Evolutionary conservation across 2,888 invertebrate genomes (phyloP).

Genomic region (Digitonthophagus gazella): DNA sequence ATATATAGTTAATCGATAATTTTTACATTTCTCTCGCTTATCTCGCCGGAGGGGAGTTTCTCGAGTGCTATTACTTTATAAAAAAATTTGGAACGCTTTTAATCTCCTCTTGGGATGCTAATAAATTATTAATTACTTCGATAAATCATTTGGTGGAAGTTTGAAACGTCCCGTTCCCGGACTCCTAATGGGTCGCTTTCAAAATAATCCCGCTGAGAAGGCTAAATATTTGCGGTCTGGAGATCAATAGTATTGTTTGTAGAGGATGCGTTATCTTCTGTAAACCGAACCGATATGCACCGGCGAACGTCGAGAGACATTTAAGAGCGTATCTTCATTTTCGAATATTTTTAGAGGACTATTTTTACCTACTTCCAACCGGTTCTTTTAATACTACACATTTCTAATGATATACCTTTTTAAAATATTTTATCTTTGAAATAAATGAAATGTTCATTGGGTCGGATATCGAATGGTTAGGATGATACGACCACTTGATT

Average conservation of each 20-base stretch:
- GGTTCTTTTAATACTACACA: not conserved
- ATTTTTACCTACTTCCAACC: not conserved
- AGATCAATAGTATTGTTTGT: not conserved
- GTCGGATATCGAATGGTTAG: no score
- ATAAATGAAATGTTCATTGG: no score
- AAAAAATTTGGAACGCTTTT: not conserved
- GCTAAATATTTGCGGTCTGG: not conserved
- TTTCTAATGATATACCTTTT: not conserved
- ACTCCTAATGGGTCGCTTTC: not conserved
- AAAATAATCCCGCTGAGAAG: not conserved
- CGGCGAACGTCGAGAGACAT: not conserved
- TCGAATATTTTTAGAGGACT: not conserved
- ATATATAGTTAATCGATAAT: conserved; percentile 15
- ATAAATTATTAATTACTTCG: not conserved
- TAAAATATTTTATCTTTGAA: no score
- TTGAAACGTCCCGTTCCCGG: not conserved
- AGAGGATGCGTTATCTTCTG: not conserved
- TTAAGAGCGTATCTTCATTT: not conserved
- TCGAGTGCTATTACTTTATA: not conserved
- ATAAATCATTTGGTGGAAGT: not conserved
- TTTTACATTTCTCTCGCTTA: conserved; percentile 3
- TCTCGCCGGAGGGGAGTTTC: not conserved
- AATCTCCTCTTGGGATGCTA: not conserved
- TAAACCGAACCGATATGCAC: not conserved
- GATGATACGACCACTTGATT: not conserved